Conservation (phyloP, 1,140 invertebrate genomes). For the Pseudomyrmex flavicornis region DNA sequence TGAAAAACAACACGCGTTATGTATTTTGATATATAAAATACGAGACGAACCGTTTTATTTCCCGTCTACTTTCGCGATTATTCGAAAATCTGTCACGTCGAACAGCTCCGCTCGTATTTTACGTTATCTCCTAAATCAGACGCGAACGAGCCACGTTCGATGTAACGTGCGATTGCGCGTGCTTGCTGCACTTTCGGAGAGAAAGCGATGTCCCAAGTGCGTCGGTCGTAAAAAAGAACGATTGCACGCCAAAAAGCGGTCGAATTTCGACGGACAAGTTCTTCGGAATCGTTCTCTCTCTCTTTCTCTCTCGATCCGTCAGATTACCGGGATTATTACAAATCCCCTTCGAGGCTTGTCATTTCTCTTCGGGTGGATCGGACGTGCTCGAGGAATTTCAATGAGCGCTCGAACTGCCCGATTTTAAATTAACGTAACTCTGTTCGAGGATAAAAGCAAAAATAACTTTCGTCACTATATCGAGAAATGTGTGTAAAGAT, state of each 20-base stretch:
- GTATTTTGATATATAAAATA: too few species aligned
- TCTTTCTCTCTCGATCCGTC: constrained; percentile 14
- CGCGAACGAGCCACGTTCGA: constrained; percentile 14
- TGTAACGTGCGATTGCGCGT: constrained; percentile 4
- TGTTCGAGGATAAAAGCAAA: background rate
- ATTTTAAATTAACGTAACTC: constrained; percentile 7
- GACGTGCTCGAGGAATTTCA: constrained; percentile 42
- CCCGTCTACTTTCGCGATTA: background rate
- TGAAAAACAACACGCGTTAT: too few species aligned
- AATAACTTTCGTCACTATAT: background rate
- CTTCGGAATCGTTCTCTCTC: constrained; percentile 13
- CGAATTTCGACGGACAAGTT: constrained; percentile 45
- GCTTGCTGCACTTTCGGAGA: background rate
- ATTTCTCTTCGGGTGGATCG: constrained; percentile 9
- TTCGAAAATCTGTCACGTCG: constrained; percentile 65
- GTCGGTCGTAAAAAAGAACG: constrained; percentile 13
- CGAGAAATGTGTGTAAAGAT: too few species aligned
- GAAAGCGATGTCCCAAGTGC: background rate
- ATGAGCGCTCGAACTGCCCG: constrained; percentile 25
- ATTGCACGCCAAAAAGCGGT: constrained; percentile 32
- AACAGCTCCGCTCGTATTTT: constrained; percentile 42
- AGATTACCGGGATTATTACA: constrained; percentile 44
- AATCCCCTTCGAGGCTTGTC: constrained; percentile 36
- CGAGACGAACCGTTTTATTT: too few species aligned
- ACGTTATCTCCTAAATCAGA: constrained; percentile 49